A percentile compares a stretch with the other conserved stretches of the same genome.
Conservation (phyloP, 2,797 vertebrate genomes). For the Enteromius argenteus region DNA sequence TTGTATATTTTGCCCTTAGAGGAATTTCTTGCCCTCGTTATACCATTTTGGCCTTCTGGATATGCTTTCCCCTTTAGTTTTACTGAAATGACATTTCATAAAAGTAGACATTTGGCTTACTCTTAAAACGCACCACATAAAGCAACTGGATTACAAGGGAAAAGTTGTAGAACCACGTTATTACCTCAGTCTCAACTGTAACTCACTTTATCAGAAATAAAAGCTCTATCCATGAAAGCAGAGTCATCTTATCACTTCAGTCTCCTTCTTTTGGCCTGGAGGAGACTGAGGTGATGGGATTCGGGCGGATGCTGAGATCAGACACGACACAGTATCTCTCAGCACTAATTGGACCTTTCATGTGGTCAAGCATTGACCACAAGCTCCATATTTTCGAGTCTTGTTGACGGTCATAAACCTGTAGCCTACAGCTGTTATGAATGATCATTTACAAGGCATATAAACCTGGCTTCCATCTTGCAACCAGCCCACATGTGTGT, state of each 20-base stretch:
- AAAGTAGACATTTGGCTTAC: background rate
- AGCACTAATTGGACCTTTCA: conserved; percentile 41
- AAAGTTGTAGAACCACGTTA: background rate
- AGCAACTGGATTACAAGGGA: background rate
- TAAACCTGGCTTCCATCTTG: background rate
- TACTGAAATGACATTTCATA: background rate
- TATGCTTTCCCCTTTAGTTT: conserved; percentile 8
- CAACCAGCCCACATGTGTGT: conserved; percentile 1
- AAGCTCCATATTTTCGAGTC: conserved; percentile 36
- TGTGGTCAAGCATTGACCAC: conserved; percentile 36
- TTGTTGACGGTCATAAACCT: conserved; percentile 35
- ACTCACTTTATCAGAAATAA: background rate
- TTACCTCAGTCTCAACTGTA: background rate
- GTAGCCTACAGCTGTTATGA: conserved; percentile 32
- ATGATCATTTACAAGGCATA: conserved; percentile 37
- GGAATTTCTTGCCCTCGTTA: conserved; percentile 22
- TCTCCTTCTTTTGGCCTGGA: conserved; percentile 2
- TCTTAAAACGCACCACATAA: background rate
- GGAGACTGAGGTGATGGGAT: background rate
- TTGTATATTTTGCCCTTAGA: conserved; percentile 6
- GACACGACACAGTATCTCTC: conserved; percentile 37
- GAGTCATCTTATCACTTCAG: background rate
- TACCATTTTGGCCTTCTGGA: background rate
- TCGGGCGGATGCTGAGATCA: conserved; percentile 4
- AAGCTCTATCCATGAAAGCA: background rate